Conservation (phyloP, 2,888 invertebrate species). For the Andrena chrysosceles region DNA sequence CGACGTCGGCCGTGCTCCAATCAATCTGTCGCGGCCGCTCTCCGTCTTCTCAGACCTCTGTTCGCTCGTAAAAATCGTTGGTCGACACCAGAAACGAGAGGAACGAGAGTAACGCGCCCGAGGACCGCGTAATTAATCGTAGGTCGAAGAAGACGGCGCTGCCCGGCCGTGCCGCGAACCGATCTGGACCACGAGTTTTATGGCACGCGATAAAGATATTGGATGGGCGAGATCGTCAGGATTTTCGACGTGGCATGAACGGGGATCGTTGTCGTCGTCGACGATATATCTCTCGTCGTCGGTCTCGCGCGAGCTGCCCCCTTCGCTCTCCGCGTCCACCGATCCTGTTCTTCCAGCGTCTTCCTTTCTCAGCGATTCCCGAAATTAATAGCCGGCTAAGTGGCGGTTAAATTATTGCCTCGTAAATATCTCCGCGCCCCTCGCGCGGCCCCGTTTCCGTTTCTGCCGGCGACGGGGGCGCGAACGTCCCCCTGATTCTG, state of each 20-base stretch:
- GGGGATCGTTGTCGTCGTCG: slow-evolving; percentile 54
- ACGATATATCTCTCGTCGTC: slow-evolving; percentile 56
- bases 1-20: slow-evolving; percentile 77
- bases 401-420: slow-evolving; percentile 85
- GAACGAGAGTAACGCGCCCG: background rate
- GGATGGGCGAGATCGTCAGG: slow-evolving; percentile 9
- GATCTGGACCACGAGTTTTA: slow-evolving; percentile 43
- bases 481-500: slow-evolving; percentile 13
- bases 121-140: slow-evolving; percentile 48
- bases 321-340: slow-evolving; percentile 45
- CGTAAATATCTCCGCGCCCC: slow-evolving; percentile 83
- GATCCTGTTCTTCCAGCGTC: slow-evolving; percentile 70
- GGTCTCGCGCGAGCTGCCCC: slow-evolving; percentile 49
- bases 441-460: slow-evolving; percentile 66
- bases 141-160: background rate
- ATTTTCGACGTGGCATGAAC: slow-evolving; percentile 41
- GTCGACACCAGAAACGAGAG: slow-evolving; percentile 18
- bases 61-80: slow-evolving; percentile 47
- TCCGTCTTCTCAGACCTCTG: slow-evolving; percentile 49
- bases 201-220: slow-evolving; percentile 54
- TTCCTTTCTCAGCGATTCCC: slow-evolving; percentile 83
- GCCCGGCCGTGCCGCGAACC: background rate
- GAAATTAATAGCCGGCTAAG: slow-evolving; percentile 85
- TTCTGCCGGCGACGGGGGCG: slow-evolving; percentile 29
- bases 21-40: slow-evolving; percentile 80